phyloP scores from a whole-genome alignment of 1,140 invertebrate genomes.

The Gerris buenoi region DNA sequence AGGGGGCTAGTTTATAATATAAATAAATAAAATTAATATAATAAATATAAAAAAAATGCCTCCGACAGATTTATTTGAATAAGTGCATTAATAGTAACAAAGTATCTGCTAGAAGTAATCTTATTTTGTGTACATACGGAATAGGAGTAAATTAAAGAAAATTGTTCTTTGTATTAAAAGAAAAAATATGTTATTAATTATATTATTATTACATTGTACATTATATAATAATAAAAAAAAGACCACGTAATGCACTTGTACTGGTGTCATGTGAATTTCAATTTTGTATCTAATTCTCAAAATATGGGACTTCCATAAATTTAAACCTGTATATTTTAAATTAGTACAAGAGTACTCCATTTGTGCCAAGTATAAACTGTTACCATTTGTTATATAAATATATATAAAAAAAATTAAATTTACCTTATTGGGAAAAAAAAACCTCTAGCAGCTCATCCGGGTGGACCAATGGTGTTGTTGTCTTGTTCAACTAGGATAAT shows the following conservation, averaged over 20 bases:
- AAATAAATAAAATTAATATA: too few relatives aligned
- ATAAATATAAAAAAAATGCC: too few relatives aligned
- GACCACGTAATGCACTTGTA: too few relatives aligned
- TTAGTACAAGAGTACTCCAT: conserved; percentile 1
- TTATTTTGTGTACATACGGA: background rate
- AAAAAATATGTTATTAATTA: too few relatives aligned
- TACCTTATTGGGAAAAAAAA: background rate
- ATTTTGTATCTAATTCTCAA: background rate
- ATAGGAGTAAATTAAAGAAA: background rate
- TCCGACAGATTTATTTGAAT: too few relatives aligned
- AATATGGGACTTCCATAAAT: conserved; percentile 2
- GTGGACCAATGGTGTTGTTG: background rate
- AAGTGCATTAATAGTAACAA: background rate
- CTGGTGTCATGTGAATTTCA: background rate
- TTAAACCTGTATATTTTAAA: background rate
- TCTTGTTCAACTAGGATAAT: too few relatives aligned
- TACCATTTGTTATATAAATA: conserved; percentile 1
- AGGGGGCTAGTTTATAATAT: too few relatives aligned
- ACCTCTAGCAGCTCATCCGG: background rate
- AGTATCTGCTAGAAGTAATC: background rate
- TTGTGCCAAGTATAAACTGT: conserved; percentile 3
- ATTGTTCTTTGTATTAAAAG: too few relatives aligned
- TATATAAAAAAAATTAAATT: background rate
- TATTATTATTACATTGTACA: too few relatives aligned
- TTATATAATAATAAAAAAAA: too few relatives aligned